phyloP scores from a whole-genome alignment of 2,888 invertebrate species.

The Rugalucina vietnamica region DNA sequence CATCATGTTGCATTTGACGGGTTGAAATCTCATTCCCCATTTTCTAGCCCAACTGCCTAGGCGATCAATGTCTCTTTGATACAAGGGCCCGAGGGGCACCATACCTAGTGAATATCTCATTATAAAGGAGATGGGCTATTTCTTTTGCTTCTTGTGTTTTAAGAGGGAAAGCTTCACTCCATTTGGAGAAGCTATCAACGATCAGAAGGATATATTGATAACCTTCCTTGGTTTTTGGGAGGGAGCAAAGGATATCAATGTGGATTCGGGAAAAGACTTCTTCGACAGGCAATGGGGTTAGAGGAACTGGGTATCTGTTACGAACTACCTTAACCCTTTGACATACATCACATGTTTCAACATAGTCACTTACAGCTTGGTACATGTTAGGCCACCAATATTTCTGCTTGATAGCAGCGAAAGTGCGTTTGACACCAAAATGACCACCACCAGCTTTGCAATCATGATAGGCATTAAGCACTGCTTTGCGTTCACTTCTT shows the following conservation, averaged over 20 bases:
- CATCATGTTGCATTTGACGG: no score
- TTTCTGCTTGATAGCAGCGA: background rate
- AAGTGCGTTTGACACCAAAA: conserved; percentile 14
- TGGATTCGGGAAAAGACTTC: conserved; percentile 40
- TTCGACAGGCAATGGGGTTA: conserved; percentile 32
- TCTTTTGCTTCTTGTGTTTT: conserved; percentile 40
- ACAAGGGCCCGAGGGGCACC: background rate
- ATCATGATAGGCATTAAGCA: conserved; percentile 39
- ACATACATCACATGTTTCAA: conserved; percentile 35
- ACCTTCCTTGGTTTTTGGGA: conserved; percentile 35
- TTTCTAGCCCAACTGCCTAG: no score
- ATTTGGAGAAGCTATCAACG: conserved; percentile 41
- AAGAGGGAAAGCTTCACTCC: conserved; percentile 47
- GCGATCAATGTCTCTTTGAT: no score
- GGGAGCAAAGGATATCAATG: conserved; percentile 46
- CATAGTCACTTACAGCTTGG: conserved; percentile 8
- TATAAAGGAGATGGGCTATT: background rate
- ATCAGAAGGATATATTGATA: conserved; percentile 41
- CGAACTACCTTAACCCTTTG: conserved; percentile 22
- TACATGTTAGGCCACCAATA: conserved; percentile 47
- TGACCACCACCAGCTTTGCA: conserved; percentile 38
- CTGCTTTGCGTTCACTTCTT: background rate
- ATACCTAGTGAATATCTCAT: background rate
- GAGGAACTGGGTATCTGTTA: conserved; percentile 15
- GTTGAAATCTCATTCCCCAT: no score